A percentile compares a stretch with the other conserved stretches of the same genome.
Evolutionary conservation across 2,113 vertebrate species (phyloP).

Genomic region (Artemisiospiza belli): DNA sequence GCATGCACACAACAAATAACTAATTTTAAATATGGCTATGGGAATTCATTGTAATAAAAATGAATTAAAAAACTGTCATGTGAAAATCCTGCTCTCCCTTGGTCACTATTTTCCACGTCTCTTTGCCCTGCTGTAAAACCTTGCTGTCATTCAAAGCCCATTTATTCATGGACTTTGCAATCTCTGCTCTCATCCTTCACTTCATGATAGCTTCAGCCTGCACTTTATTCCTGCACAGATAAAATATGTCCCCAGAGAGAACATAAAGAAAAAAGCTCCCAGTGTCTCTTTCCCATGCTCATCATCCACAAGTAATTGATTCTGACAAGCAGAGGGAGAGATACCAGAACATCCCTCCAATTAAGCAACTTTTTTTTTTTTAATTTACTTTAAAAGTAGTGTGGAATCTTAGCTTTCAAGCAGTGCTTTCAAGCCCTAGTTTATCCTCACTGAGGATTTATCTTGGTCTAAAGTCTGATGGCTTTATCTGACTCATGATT

Average conservation of each 20-base stretch:
- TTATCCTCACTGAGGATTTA: neutral
- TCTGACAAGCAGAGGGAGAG: neutral
- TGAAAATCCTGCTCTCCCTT: neutral
- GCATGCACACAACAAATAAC: neutral
- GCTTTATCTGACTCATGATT: neutral
- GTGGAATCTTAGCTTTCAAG: neutral
- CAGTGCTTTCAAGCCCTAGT: neutral
- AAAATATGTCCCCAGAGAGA: neutral
- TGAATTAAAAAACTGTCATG: neutral
- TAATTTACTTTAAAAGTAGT: neutral
- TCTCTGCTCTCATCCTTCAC: neutral
- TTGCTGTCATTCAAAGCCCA: neutral
- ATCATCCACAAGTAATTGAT: neutral
- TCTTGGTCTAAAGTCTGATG: neutral
- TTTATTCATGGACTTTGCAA: neutral
- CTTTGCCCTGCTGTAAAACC: neutral
- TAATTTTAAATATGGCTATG: neutral
- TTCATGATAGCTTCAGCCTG: neutral
- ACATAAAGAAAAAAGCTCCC: neutral
- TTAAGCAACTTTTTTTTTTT: neutral
- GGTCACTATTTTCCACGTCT: neutral
- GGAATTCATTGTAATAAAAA: constrained; percentile 13
- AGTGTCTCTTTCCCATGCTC: constrained; percentile 41
- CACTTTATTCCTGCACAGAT: neutral
- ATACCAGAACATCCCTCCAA: neutral